These are phyloP conservation scores for Lasiommata megera DNA, from an alignment of 2,888 invertebrate genomes.

Conservation along the genomic window DNA sequence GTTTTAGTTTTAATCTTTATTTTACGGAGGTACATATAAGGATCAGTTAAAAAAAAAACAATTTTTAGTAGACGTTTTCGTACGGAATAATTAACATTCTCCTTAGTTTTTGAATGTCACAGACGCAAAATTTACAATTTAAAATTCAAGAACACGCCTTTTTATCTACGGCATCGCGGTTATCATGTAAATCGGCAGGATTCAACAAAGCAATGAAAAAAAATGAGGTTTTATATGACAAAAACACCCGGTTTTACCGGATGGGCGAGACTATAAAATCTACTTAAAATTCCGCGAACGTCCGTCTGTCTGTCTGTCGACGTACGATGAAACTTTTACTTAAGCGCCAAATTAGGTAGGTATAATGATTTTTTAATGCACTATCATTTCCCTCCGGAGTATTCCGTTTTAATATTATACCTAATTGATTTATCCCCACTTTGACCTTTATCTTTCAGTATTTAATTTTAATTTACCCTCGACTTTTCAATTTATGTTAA, in stretches of 20 bases:
- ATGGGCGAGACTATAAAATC: constrained; percentile 2
- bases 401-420: neutral
- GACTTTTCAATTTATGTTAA: no score
- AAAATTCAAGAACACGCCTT: neutral
- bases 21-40: no score
- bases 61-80: neutral
- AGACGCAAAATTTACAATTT: neutral
- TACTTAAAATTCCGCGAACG: constrained; percentile 4
- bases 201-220: constrained; percentile 3
- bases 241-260: constrained; percentile 9
- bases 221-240: constrained; percentile 9
- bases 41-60: neutral
- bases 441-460: no score
- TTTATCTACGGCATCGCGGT: neutral
- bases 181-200: constrained; percentile 3
- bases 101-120: neutral
- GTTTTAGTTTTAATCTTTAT: no score
- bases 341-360: constrained; percentile 16
- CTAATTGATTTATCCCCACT: neutral
- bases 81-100: neutral
- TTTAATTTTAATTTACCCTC: no score
- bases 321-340: constrained; percentile 9
- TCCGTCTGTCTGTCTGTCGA: neutral
- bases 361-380: constrained; percentile 21
- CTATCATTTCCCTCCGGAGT: constrained; percentile 1